Percentiles rank a stretch among this genome's conserved stretches.
Evolutionary conservation across 1,140 invertebrate genomes (phyloP).

Genomic region (Macrosteles quadrilineatus): DNA sequence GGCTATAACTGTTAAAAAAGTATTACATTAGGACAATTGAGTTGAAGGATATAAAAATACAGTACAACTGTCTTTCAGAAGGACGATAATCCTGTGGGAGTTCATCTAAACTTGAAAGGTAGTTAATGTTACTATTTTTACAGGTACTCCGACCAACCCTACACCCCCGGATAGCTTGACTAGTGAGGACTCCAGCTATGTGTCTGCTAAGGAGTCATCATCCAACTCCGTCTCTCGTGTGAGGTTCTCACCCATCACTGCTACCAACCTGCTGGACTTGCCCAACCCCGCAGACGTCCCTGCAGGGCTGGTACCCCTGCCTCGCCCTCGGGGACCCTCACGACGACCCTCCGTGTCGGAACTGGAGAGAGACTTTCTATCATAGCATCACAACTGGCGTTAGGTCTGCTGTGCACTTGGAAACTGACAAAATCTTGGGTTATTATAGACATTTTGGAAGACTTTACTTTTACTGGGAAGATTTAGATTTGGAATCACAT

Average conservation of each 20-base stretch:
- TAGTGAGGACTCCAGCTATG: slow-evolving; percentile 81
- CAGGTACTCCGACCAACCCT: slow-evolving; percentile 76
- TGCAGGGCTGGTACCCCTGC: slow-evolving; percentile 59
- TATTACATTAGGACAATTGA: too few relatives aligned
- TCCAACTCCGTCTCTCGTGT: slow-evolving; percentile 65
- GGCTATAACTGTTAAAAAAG: too few relatives aligned
- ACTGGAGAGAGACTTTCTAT: slow-evolving; percentile 59
- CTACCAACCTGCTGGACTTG: slow-evolving; percentile 56
- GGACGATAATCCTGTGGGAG: too few relatives aligned
- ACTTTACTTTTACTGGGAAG: not conserved
- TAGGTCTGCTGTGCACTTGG: not conserved
- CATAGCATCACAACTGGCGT: slow-evolving; percentile 47
- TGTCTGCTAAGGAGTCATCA: slow-evolving; percentile 76
- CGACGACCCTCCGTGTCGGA: slow-evolving; percentile 56
- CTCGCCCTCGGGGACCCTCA: slow-evolving; percentile 36
- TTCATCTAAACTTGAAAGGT: too few relatives aligned
- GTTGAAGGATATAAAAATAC: too few relatives aligned
- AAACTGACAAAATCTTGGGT: not conserved
- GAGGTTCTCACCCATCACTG: slow-evolving; percentile 73
- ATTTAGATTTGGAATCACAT: not conserved
- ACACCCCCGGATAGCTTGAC: slow-evolving; percentile 81
- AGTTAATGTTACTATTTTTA: too few relatives aligned
- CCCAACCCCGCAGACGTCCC: slow-evolving; percentile 64
- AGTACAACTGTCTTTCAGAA: too few relatives aligned
- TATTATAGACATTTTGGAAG: not conserved